Conservation (phyloP, 2,888 invertebrate species). For the Smittia sp. region DNA sequence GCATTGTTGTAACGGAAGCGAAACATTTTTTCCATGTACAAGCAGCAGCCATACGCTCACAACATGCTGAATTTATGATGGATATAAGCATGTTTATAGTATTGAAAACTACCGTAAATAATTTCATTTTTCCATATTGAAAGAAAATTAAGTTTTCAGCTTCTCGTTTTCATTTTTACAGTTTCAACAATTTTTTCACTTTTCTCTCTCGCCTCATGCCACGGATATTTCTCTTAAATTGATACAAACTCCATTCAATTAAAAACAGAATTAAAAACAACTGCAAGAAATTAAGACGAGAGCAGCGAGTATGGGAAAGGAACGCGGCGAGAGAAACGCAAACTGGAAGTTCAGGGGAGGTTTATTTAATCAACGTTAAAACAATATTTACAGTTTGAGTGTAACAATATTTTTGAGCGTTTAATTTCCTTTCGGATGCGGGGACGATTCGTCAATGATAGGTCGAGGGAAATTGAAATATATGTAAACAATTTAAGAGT, state of each 20-base stretch:
- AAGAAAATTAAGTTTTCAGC: conserved; percentile 40
- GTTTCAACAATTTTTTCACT: background rate
- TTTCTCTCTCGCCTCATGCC: background rate
- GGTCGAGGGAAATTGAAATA: background rate
- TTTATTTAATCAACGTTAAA: conserved; percentile 7
- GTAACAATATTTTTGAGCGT: no score
- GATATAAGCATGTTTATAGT: conserved; percentile 17
- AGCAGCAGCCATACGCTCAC: background rate
- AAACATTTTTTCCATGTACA: background rate
- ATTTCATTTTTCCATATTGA: conserved; percentile 27
- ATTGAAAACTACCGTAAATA: conserved; percentile 28
- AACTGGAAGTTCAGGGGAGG: conserved; percentile 9
- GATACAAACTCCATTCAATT: conserved; percentile 23
- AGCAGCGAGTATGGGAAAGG: background rate
- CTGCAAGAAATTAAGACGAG: background rate
- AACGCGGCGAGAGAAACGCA: background rate
- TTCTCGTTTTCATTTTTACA: conserved; percentile 15
- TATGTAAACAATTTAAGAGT: no score
- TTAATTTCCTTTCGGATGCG: no score
- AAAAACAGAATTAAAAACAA: conserved; percentile 9
- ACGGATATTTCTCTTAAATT: background rate
- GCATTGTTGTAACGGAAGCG: conserved; percentile 15
- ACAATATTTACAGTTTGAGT: background rate
- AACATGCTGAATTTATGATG: conserved; percentile 15
- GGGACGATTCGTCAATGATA: no score